Evolutionary conservation across 2,113 vertebrate genomes (phyloP), one percentile per base, ranked within the genome.

Genomic region (Illadopsis cleaveri): DNA sequence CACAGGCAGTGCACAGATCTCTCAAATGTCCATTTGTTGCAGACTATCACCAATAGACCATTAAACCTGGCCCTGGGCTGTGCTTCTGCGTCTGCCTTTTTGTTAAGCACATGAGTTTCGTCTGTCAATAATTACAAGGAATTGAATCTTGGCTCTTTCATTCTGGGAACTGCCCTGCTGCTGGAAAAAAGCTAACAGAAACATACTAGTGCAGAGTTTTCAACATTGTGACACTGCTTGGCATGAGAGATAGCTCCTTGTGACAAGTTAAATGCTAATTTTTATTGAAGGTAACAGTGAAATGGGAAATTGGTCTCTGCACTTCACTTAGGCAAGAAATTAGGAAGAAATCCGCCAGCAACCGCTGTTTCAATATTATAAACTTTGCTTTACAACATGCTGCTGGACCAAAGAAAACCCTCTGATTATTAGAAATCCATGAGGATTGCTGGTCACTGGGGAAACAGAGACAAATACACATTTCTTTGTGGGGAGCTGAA

Each of bases 71-170:
- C 79, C 82, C 66, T 30, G 31, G 77, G 64, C 70, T 92, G 86
- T 51, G 27, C 65, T 92, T 58, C 73, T 94, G 51, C 6, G 23
- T 89, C 79, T 93, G 80, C 44, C 40, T 84, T 94, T 95, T 88
- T 64, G 77, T 86, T 68, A 75, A 95, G 47, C 76, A 50, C 82
- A 45, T 48, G 64, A 15, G 8, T 90, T 96, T 94, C 1, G 28
- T 56, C 91, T 95, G 84, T 96, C 95, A 94, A 91, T 95, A 96
- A 96, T 96, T 92, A 93, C 57, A 89, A 66, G 90, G 79, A 86
- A 82, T n/a, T 27, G 69, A 93, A 73, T 80, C 61, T 91, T 80
- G 92, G 66, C 90, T 81, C 42, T 64, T 75, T 89, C 66, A 81
- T 86, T 93, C 82, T 71, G 75, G 71, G 71, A 95, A 50, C 89